Conservation (phyloP, 2,888 invertebrate genomes). For the Ornithoptera priamus region DNA sequence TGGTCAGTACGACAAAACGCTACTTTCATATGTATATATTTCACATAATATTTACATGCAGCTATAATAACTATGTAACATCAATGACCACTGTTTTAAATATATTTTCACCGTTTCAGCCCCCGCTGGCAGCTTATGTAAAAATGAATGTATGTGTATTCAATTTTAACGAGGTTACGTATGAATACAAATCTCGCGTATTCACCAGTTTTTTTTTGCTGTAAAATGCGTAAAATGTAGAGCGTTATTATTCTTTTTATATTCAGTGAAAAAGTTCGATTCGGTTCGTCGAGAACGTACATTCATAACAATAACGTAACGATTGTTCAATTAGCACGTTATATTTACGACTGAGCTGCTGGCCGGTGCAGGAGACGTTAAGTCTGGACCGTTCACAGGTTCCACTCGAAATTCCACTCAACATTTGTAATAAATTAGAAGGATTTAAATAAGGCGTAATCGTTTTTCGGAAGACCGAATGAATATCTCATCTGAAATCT, state of each 20-base stretch:
- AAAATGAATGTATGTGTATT: conserved; percentile 27
- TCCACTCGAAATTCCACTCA: conserved; percentile 9
- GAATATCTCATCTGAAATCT: neutral
- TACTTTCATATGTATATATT: too few relatives aligned
- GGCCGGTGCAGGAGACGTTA: conserved; percentile 48
- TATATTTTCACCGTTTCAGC: conserved; percentile 11
- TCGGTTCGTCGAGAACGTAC: conserved; percentile 26
- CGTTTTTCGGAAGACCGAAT: too few relatives aligned
- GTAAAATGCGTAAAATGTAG: conserved; percentile 30
- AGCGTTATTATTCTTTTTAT: conserved; percentile 33
- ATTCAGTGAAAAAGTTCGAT: conserved; percentile 25
- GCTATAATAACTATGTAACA: neutral
- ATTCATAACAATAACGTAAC: conserved; percentile 35
- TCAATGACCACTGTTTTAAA: conserved; percentile 8
- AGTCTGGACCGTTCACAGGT: conserved; percentile 1
- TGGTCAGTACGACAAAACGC: too few relatives aligned
- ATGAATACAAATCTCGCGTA: conserved; percentile 32
- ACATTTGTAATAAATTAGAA: conserved; percentile 30
- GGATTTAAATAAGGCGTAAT: conserved; percentile 38
- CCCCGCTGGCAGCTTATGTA: conserved; percentile 21
- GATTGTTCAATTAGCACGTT: conserved; percentile 67
- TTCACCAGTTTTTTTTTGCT: conserved; percentile 30
- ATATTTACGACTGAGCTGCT: conserved; percentile 65
- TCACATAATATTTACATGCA: neutral
- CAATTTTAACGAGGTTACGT: conserved; percentile 34